Conservation (phyloP, 2,113 vertebrate species). For the Podarcis cretensis region DNA sequence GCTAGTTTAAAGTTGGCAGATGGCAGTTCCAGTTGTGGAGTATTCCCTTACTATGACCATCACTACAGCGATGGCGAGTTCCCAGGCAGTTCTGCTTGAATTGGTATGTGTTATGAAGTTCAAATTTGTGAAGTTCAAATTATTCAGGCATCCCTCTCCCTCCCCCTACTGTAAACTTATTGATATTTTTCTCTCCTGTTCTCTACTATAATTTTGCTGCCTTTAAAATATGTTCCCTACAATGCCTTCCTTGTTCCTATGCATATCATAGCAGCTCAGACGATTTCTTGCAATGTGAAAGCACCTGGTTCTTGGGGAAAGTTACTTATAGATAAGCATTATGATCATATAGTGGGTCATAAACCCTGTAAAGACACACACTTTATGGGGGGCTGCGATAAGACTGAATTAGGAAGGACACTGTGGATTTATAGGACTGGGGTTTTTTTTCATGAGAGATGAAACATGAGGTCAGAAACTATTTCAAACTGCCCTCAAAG, state of each 20-base stretch:
- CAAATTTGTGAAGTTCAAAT: background rate
- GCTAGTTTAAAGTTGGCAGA: background rate
- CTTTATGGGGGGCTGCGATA: background rate
- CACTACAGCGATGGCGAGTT: background rate
- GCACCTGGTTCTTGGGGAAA: background rate
- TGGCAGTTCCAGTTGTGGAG: background rate
- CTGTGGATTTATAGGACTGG: constrained; percentile 1
- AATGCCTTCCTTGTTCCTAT: background rate
- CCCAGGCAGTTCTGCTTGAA: background rate
- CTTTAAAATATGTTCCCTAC: background rate
- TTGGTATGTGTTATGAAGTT: background rate
- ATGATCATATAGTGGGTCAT: background rate
- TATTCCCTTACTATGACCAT: background rate
- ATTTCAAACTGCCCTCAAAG: constrained; percentile 14
- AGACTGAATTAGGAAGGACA: background rate
- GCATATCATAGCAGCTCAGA: background rate
- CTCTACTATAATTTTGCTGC: background rate
- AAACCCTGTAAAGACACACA: background rate
- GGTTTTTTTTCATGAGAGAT: background rate
- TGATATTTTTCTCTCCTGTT: background rate
- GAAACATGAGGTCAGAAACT: constrained; percentile 14
- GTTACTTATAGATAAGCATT: constrained; percentile 1
- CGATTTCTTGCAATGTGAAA: background rate
- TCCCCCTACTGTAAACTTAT: background rate
- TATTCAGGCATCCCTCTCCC: background rate